Evolutionary conservation across 2,888 invertebrate species (phyloP).

Genomic region (Nineta flava): DNA sequence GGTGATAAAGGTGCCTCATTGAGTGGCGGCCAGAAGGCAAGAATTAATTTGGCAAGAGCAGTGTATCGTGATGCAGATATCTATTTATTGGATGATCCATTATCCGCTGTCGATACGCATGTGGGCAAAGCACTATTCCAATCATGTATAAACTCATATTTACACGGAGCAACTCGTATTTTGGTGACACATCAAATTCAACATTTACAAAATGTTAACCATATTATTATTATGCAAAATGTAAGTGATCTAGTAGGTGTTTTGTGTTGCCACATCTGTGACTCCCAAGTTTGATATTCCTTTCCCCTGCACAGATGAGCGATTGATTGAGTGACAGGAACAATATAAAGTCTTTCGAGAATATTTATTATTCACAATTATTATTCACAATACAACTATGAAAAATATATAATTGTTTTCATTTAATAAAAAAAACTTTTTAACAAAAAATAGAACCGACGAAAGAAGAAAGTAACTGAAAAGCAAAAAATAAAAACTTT

Average conservation of each 20-base stretch:
- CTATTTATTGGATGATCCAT: slow-evolving; percentile 6
- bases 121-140: slow-evolving; percentile 22
- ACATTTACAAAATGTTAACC: slow-evolving; percentile 41
- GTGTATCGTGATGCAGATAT: slow-evolving; percentile 4
- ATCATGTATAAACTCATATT: background rate
- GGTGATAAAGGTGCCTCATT: slow-evolving; percentile 38
- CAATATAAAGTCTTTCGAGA: background rate
- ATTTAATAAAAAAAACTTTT: too few relatives aligned
- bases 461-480: too few relatives aligned
- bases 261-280: too few relatives aligned
- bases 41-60: slow-evolving; percentile 5
- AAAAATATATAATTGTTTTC: background rate
- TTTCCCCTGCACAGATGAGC: too few relatives aligned
- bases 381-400: background rate
- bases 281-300: too few relatives aligned
- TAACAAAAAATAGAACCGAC: too few relatives aligned
- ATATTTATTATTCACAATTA: too few relatives aligned
- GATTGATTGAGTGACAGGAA: too few relatives aligned
- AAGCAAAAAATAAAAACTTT: too few relatives aligned
- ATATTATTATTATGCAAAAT: slow-evolving; percentile 39
- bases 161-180: slow-evolving; percentile 40
- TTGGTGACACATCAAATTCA: slow-evolving; percentile 67
- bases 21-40: slow-evolving; percentile 21
- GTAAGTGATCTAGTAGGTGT: slow-evolving; percentile 34
- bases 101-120: slow-evolving; percentile 4